These are phyloP conservation scores for Pteronura brasiliensis DNA, from an alignment of 2,113 vertebrate species.

Conservation along the genomic window DNA sequence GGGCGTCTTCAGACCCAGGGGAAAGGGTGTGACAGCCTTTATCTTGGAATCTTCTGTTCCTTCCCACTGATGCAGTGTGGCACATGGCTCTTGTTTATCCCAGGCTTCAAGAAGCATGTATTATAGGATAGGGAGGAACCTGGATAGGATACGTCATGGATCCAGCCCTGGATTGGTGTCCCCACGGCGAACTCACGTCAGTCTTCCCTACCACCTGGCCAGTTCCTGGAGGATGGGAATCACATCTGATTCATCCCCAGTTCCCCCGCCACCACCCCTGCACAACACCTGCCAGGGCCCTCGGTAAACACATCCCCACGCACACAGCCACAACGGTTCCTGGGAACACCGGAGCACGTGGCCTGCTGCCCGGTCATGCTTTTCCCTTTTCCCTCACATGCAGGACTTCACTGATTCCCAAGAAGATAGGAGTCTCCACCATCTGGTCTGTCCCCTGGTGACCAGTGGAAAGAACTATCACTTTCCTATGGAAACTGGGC, in stretches of 20 bases:
- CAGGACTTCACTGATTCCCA: neutral
- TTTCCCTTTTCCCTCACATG: neutral
- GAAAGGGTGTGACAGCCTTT: no score
- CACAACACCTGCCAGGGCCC: neutral
- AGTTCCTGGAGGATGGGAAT: neutral
- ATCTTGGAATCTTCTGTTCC: neutral
- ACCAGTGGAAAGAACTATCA: neutral
- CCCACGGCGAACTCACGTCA: fast-evolving
- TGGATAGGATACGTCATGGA: neutral
- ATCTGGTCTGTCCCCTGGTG: neutral
- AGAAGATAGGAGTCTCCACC: neutral
- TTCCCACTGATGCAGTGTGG: fast-evolving
- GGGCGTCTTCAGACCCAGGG: fast-evolving
- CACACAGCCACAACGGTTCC: neutral
- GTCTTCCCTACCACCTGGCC: neutral
- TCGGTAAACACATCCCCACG: fast-evolving
- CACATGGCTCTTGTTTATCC: neutral
- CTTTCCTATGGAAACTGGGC: neutral
- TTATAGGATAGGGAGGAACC: neutral
- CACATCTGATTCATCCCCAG: neutral
- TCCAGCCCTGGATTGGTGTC: neutral
- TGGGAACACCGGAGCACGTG: fast-evolving
- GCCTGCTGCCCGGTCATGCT: neutral
- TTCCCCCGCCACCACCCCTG: neutral
- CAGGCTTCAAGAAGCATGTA: neutral